Conservation (phyloP, 2,797 vertebrate genomes). For the Pseudotriccus pelzelni region DNA sequence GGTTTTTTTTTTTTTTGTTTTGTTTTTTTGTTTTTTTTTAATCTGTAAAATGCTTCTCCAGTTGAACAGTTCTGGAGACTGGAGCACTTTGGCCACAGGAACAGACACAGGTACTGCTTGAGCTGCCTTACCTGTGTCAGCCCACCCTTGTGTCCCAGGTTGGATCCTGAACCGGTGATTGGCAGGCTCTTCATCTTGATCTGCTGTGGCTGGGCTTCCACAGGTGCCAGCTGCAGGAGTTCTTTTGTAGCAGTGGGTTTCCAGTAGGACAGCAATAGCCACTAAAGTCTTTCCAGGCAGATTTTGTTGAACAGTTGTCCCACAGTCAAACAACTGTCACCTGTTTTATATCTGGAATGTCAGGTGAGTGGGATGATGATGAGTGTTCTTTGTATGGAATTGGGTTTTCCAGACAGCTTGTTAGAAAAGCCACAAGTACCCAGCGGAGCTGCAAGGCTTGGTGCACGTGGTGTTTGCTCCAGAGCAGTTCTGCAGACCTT, state of each 20-base stretch:
- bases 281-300: not conserved
- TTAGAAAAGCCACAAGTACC: not conserved
- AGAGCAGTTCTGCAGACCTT: not conserved
- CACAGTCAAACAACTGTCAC: not conserved
- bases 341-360: not conserved
- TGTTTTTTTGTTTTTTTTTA: not conserved
- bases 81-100: not conserved
- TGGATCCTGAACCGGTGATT: not conserved
- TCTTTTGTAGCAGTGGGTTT: not conserved
- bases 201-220: not conserved
- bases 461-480: rapidly evolving
- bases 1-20: not conserved
- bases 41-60: not conserved
- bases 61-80: not conserved
- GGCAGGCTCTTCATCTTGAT: rapidly evolving
- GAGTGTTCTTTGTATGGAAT: not conserved
- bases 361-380: not conserved
- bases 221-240: rapidly evolving
- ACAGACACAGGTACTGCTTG: not conserved
- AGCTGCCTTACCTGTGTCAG: not conserved
- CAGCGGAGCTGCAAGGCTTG: rapidly evolving
- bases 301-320: not conserved
- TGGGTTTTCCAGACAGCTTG: not conserved
- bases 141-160: not conserved
- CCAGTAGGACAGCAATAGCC: not conserved